Percentiles rank a stretch among this genome's conserved stretches.
phyloP scores from a whole-genome alignment of 2,797 vertebrate genomes.

The Gymnopithys bicolor region DNA sequence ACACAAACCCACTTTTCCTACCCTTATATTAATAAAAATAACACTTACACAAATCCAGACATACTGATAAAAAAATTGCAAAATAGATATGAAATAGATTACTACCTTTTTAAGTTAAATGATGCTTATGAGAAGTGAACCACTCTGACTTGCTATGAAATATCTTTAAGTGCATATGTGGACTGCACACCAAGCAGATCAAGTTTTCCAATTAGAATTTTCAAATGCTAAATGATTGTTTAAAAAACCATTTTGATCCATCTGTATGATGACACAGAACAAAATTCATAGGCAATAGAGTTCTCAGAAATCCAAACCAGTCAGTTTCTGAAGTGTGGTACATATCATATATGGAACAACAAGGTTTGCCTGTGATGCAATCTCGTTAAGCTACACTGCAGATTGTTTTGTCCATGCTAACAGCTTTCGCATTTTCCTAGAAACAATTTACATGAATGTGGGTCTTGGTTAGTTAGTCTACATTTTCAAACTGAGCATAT shows the following conservation, averaged over 20 bases:
- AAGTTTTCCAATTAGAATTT: neutral
- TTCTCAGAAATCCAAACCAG: neutral
- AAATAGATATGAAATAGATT: neutral
- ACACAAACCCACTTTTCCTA: neutral
- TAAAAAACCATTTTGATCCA: neutral
- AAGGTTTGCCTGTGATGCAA: neutral
- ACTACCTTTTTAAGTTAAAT: neutral
- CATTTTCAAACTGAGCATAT: neutral
- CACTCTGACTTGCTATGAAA: neutral
- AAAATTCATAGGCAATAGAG: neutral
- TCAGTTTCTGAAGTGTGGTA: neutral
- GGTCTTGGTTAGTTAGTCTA: neutral
- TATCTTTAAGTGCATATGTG: neutral
- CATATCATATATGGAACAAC: neutral
- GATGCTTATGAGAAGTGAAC: neutral
- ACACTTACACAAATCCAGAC: neutral
- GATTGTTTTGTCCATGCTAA: neutral
- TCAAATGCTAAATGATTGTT: fast-evolving
- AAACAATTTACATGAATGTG: neutral
- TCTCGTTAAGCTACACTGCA: neutral
- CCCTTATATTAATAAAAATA: neutral
- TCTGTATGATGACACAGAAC: neutral
- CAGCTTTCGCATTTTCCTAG: neutral
- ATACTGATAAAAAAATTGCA: neutral
- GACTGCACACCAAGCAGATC: fast-evolving